Conservation (phyloP, 2,797 vertebrate species). For the Decapterus maruadsi region DNA sequence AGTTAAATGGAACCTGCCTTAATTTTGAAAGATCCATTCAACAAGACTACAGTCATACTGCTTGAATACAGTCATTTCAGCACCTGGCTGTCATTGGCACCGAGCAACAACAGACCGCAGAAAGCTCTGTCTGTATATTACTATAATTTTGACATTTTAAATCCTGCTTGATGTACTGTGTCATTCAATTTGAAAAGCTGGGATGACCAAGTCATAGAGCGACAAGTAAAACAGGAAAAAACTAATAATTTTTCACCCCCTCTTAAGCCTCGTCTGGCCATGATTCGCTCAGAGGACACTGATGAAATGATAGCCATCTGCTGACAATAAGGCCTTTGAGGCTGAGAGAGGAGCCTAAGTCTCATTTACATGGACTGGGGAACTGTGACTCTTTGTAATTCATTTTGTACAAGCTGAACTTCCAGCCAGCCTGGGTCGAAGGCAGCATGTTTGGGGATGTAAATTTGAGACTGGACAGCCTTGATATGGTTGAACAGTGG, state of each 20-base stretch:
- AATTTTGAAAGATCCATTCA: neutral
- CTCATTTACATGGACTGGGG: slow-evolving; percentile 79
- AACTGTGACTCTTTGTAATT: slow-evolving; percentile 82
- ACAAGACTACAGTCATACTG: too few species aligned
- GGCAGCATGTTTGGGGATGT: slow-evolving; percentile 53
- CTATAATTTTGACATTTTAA: neutral
- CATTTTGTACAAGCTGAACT: slow-evolving; percentile 53
- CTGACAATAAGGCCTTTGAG: slow-evolving; percentile 82
- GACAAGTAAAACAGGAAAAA: slow-evolving; percentile 19
- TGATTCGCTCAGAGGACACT: slow-evolving; percentile 48
- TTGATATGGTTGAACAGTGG: slow-evolving; percentile 53
- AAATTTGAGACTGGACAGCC: slow-evolving; percentile 59
- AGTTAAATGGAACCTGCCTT: too few species aligned
- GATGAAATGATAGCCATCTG: slow-evolving; percentile 70
- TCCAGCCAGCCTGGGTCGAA: slow-evolving; percentile 43
- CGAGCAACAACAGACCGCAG: neutral
- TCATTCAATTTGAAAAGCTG: neutral
- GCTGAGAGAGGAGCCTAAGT: slow-evolving; percentile 56
- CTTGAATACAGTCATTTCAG: neutral
- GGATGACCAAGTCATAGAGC: neutral
- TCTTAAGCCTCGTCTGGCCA: slow-evolving; percentile 1
- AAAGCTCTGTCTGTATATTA: neutral
- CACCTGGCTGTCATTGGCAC: neutral
- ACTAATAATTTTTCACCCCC: slow-evolving; percentile 35
- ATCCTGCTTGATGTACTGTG: neutral